A percentile compares a stretch with the other conserved stretches of the same genome.
Conservation (phyloP, 2,797 vertebrate genomes). For the Lagocephalus sceleratus region DNA sequence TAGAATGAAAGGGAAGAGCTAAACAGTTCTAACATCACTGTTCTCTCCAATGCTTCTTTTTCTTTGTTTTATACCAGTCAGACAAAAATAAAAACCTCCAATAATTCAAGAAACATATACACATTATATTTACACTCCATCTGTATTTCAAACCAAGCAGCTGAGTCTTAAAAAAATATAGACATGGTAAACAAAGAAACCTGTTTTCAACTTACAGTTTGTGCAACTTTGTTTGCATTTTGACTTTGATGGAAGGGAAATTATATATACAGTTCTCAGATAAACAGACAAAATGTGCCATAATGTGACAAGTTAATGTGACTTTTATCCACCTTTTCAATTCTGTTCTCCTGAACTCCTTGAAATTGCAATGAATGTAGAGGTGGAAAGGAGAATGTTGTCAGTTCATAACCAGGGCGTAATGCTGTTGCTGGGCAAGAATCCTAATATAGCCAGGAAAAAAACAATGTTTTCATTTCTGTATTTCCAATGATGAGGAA, state of each 20-base stretch:
- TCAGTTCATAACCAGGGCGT: constrained; percentile 12
- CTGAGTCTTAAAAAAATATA: constrained; percentile 28
- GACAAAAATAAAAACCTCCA: no score
- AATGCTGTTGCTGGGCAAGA: constrained; percentile 2
- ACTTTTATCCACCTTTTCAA: constrained; percentile 8
- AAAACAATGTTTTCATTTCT: no score
- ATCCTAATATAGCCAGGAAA: constrained; percentile 1
- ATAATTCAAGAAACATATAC: no score
- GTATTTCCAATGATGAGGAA: no score
- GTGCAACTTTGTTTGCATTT: constrained; percentile 18
- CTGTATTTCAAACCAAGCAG: constrained; percentile 33
- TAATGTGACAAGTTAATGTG: constrained; percentile 16
- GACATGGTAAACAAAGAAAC: constrained; percentile 37
- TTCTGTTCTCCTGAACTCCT: constrained; percentile 3
- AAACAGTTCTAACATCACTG: no score
- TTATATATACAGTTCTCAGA: neutral
- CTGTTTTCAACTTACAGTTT: constrained; percentile 5
- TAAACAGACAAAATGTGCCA: constrained; percentile 22
- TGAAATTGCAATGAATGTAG: constrained; percentile 32
- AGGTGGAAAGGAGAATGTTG: constrained; percentile 2
- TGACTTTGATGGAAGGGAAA: no score
- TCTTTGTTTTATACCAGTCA: no score
- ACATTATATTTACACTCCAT: no score
- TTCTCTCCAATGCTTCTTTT: no score
- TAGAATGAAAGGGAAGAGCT: no score